phyloP scores from a whole-genome alignment of 53 echinoderm and acorn worm genomes.

The Paelopatides confundens region DNA sequence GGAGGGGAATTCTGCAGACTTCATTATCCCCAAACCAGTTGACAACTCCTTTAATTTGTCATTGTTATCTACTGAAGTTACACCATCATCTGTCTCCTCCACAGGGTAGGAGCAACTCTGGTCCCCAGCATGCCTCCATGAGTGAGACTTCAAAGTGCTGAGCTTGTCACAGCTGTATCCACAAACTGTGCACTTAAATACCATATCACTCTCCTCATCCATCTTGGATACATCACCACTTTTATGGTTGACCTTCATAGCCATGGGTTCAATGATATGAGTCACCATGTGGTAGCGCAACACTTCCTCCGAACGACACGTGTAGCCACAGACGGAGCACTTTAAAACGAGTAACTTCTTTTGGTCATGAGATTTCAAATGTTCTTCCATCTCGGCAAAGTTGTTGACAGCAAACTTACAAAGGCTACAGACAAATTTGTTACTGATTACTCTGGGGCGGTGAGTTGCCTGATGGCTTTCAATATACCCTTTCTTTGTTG shows the following conservation, averaged over 20 bases:
- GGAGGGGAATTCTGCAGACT: background rate
- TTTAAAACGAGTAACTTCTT: conserved; percentile 77
- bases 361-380: conserved; percentile 79
- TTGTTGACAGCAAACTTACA: conserved; percentile 67
- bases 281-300: conserved; percentile 90
- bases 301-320: conserved; percentile 69
- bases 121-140: conserved; percentile 97
- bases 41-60: background rate
- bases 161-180: conserved; percentile 93
- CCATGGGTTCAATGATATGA: conserved; percentile 59
- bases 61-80: background rate
- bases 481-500: conserved; percentile 71
- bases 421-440: conserved; percentile 78
- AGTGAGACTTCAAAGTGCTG: conserved; percentile 91
- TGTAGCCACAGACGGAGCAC: conserved; percentile 94
- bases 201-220: background rate
- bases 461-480: conserved; percentile 74
- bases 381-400: conserved; percentile 67
- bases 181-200: conserved; percentile 92
- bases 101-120: conserved; percentile 92
- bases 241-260: background rate
- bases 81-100: conserved; percentile 59
- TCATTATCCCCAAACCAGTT: background rate
- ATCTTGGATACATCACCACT: background rate
- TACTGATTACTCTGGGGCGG: conserved; percentile 36